These are phyloP conservation scores for Galeopsomyia nigrocyanea DNA, from an alignment of 2,888 invertebrate species.

Conservation along the genomic window DNA sequence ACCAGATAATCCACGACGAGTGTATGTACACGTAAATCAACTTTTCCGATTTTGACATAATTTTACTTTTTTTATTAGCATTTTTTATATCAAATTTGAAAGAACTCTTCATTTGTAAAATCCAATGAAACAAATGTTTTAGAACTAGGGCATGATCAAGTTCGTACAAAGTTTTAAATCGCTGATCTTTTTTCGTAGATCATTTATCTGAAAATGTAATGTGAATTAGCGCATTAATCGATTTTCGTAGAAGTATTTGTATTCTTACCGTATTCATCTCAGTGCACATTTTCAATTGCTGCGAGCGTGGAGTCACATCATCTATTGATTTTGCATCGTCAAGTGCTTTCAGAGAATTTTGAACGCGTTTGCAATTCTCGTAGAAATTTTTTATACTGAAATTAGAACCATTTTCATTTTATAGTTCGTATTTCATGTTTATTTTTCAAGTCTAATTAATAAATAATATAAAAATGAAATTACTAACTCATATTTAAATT, in stretches of 20 bases:
- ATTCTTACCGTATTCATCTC: constrained; percentile 36
- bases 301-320: constrained; percentile 5
- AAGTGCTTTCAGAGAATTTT: constrained; percentile 14
- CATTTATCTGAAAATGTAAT: constrained; percentile 28
- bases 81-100: too few relatives aligned
- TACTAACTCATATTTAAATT: neutral
- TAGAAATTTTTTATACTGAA: constrained; percentile 22
- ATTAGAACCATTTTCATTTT: neutral
- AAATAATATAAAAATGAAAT: neutral
- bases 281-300: constrained; percentile 18
- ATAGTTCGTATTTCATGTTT: neutral
- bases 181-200: constrained; percentile 24
- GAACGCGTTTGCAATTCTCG: constrained; percentile 11
- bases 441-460: neutral
- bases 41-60: too few relatives aligned
- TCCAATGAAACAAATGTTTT: too few relatives aligned
- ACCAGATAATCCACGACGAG: too few relatives aligned
- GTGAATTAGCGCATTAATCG: neutral
- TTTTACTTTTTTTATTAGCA: too few relatives aligned
- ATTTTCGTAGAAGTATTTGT: neutral
- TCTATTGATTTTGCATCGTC: neutral
- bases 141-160: neutral
- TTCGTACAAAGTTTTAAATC: constrained; percentile 21
- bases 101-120: too few relatives aligned
- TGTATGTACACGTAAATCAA: too few relatives aligned